Conservation (phyloP, 2,113 vertebrate genomes). For the Oncorhynchus gorbuscha region DNA sequence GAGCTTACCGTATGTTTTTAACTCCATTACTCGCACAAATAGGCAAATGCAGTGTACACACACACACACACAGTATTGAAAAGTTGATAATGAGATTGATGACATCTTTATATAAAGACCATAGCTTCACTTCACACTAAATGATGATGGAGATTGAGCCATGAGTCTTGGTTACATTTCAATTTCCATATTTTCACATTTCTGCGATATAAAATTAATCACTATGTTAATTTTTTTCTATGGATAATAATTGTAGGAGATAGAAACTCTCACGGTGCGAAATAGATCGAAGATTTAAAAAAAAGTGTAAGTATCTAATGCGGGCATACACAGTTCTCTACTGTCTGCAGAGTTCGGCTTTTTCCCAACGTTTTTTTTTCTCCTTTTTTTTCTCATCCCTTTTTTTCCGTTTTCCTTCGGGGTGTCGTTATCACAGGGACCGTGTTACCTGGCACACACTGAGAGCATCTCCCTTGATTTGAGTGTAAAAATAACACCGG, state of each 20-base stretch:
- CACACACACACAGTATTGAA: not conserved
- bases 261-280: conserved; percentile 9
- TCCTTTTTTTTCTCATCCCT: not conserved
- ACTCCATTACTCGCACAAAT: no score
- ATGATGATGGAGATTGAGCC: not conserved
- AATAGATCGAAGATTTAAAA: conserved; percentile 25
- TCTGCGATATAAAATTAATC: conserved; percentile 37
- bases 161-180: not conserved
- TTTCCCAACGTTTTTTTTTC: no score
- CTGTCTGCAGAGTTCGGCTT: conserved; percentile 16
- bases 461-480: conserved; percentile 39
- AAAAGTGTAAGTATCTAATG: not conserved
- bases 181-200: conserved; percentile 13
- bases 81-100: not conserved
- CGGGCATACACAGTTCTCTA: conserved; percentile 36
- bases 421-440: conserved; percentile 31
- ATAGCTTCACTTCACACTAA: not conserved
- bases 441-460: conserved; percentile 44
- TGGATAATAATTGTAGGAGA: conserved; percentile 17
- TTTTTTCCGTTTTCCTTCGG: conserved; percentile 12
- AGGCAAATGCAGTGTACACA: no score
- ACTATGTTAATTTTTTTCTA: conserved; percentile 14
- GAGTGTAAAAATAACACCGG: conserved; percentile 53
- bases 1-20: no score
- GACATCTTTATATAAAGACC: not conserved